Evolutionary conservation across 2,888 invertebrate genomes (phyloP).

Genomic region (Hecatera dysodea): DNA sequence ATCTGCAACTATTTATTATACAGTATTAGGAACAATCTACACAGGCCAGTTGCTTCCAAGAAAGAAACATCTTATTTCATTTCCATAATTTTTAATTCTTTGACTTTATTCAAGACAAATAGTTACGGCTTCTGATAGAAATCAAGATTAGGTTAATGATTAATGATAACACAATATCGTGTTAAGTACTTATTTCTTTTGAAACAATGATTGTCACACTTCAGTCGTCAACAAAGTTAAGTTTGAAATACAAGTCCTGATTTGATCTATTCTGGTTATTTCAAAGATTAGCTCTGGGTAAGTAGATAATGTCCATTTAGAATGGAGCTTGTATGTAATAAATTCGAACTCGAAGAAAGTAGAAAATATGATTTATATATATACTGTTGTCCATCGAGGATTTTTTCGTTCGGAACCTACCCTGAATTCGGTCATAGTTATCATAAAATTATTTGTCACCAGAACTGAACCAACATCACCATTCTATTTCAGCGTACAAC

Average conservation of each 20-base stretch:
- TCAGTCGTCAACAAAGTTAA: background rate
- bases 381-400: too few species aligned
- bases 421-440: too few species aligned
- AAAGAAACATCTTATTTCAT: background rate
- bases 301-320: background rate
- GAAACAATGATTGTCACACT: background rate
- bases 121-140: background rate
- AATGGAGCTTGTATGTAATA: background rate
- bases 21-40: too few species aligned
- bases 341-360: too few species aligned
- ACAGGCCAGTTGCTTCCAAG: too few species aligned
- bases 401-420: too few species aligned
- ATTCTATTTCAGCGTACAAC: too few species aligned
- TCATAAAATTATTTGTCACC: too few species aligned
- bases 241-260: background rate
- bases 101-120: background rate
- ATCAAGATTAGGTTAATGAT: constrained; percentile 5
- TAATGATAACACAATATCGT: background rate
- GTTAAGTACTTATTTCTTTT: too few species aligned
- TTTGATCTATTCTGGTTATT: background rate
- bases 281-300: background rate
- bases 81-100: constrained; percentile 21
- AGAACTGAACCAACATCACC: too few species aligned
- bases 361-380: too few species aligned
- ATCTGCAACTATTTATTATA: too few species aligned